Percentiles rank a stretch among this genome's conserved stretches.
Evolutionary conservation across 2,113 vertebrate genomes (phyloP).

Genomic region (Serilophus lunatus): DNA sequence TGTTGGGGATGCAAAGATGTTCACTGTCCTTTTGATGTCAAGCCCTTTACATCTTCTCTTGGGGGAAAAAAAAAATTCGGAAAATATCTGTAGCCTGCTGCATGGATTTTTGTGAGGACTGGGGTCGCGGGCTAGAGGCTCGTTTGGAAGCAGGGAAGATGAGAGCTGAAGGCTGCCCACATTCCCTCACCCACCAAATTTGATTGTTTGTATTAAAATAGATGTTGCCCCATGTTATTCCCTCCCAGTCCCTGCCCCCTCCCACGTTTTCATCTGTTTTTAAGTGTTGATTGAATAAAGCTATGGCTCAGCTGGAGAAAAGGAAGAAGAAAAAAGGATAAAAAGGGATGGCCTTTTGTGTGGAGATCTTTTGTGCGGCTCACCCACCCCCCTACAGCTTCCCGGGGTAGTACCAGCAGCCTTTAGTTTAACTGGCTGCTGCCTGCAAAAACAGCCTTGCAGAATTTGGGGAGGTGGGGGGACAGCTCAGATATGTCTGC

Average conservation of each 20-base stretch:
- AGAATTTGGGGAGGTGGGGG: background rate
- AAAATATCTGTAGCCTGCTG: slow-evolving; percentile 61
- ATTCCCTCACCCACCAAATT: background rate
- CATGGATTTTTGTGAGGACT: background rate
- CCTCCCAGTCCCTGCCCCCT: background rate
- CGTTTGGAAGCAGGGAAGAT: background rate
- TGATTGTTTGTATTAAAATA: slow-evolving; percentile 70
- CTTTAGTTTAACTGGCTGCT: slow-evolving; percentile 29
- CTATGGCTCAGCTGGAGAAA: slow-evolving; percentile 75
- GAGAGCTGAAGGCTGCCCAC: background rate
- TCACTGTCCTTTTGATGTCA: slow-evolving; percentile 62
- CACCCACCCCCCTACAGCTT: slow-evolving; percentile 18
- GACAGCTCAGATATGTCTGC: background rate
- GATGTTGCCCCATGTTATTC: slow-evolving; percentile 22
- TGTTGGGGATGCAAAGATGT: slow-evolving; percentile 66
- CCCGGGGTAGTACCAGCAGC: slow-evolving; percentile 41
- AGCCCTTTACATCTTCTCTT: slow-evolving; percentile 42
- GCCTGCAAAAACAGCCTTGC: slow-evolving; percentile 42
- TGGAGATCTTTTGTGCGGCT: slow-evolving; percentile 66
- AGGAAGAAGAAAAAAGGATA: slow-evolving; percentile 71
- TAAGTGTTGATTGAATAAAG: slow-evolving; percentile 59
- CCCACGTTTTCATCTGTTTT: slow-evolving; percentile 13
- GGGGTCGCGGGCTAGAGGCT: background rate
- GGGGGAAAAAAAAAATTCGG: background rate
- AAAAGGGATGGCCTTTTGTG: slow-evolving; percentile 83